Evolutionary conservation across 2,888 invertebrate species (phyloP), one percentile per base, ranked within the genome.

Genomic region (Netelia virgata): DNA sequence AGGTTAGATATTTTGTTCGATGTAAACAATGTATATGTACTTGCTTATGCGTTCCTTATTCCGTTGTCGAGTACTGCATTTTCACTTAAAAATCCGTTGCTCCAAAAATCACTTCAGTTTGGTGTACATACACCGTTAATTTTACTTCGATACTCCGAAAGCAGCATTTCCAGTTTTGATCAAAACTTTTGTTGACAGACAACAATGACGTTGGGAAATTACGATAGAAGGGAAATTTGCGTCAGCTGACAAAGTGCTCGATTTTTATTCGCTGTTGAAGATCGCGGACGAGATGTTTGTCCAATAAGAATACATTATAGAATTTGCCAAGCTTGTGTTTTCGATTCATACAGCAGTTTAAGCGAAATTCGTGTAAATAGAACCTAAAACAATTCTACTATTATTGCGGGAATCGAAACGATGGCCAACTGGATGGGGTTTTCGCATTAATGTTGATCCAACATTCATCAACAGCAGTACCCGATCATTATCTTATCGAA

Each of bases 401-500:
- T 84, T 84, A 84, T 82, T 84, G 84, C 84, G 82, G 84, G 82
- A 84, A 82, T 73, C 74, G 77, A 72, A 61, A 16, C 63, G 79
- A 73, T 64, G 79, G 61, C 53, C 63, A 61, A 57, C 18, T 36
- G 10, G 36, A 23, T 50, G 41, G 18, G 23, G 10, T 63, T 50
- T 63, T 55, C 72, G 11, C 55, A 23, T 47, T 73, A 79, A 79
- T 79, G 79, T 79, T 79, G 66, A 79, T 66, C 57, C 72, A 79
- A 79, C 72, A 57, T 73, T 79, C 73, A 64, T 69, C 14, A 47
- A 47, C 23, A 68, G 16, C 69, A 18, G 11, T 20, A 55, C 23
- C 53, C 43, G 36, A 36, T 66, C 55, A 41, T 79, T 66, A 66
- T 79, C 79, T 79, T 79, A 79, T 79, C 79, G 66, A 18, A 10